Conservation (phyloP, 2,113 vertebrate species). For the Xiphias gladius region DNA sequence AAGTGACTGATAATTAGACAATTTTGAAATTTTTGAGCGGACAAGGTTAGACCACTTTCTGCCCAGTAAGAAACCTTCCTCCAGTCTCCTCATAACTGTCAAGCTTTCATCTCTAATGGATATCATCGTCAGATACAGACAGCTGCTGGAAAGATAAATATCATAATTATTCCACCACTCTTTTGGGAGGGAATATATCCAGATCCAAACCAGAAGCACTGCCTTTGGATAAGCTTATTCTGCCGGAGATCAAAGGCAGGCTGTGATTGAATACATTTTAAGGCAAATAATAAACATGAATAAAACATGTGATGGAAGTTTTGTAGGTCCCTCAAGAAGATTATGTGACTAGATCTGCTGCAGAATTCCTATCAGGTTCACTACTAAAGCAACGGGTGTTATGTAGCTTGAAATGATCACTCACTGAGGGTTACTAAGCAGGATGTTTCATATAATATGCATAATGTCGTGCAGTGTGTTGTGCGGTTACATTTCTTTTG, state of each 20-base stretch:
- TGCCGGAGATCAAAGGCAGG: conserved; percentile 73
- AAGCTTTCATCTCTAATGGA: conserved; percentile 74
- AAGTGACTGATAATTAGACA: conserved; percentile 29
- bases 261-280: conserved; percentile 75
- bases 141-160: conserved; percentile 75
- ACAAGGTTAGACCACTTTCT: conserved; percentile 42
- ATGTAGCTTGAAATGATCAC: conserved; percentile 25
- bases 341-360: conserved; percentile 42
- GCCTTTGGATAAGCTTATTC: conserved; percentile 74
- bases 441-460: conserved; percentile 41
- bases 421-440: conserved; percentile 21
- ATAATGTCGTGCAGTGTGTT: background rate
- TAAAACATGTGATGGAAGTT: conserved; percentile 77
- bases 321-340: conserved; percentile 56
- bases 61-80: conserved; percentile 9
- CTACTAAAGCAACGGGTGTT: conserved; percentile 24
- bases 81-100: conserved; percentile 35
- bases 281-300: conserved; percentile 79
- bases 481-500: conserved; percentile 12
- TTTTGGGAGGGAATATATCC: conserved; percentile 61
- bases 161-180: conserved; percentile 78
- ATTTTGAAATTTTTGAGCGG: conserved; percentile 21
- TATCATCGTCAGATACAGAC: conserved; percentile 65
- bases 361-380: conserved; percentile 37
- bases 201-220: conserved; percentile 61